Evolutionary conservation across 2,888 invertebrate species (phyloP), one percentile per base, ranked within the genome.

Genomic region (Augochlorella aurata): DNA sequence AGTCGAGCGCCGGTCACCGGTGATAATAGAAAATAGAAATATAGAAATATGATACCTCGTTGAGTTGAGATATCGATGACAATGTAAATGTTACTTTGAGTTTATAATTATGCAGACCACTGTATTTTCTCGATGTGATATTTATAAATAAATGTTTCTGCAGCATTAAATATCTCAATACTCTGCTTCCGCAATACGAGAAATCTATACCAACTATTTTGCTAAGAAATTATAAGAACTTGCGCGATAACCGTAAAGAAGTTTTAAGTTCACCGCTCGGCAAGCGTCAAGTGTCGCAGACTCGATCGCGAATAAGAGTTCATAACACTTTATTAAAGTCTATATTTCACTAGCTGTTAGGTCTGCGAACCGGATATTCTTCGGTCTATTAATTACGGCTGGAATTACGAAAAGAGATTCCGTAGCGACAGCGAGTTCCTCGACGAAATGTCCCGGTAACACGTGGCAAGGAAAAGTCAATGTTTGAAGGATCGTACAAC

Each of bases 401-500:
- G 58, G 10, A 54, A 54, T 14, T 14, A 1, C 21, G 45, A 14
- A 38, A 44, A 66, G 45, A 66, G 44, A 66, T 45, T 45, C 12
- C 12, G 61, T 24, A 21, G 7, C 12, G 21, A 16, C n/a, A 7
- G 5, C 4, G 21, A 49, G 24, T 16, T 24, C 4, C 18, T 4
- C 49, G 1, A 10, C 5, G 24, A 49, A 49, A 24, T 47, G 21
- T 49, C 2, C 24, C 66, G 45, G 44, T 67, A 49, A 67, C 24
- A 12, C 66, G 45, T 45, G 47, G 45, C 21, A 47, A 29, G 24
- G 16, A 16, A 67, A 24, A 49, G 67, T 67, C 67, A 67, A 67
- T 49, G 49, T 67, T 67, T 67, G 18, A 29, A 49, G 67, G 67
- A 24, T 67, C 67, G 49, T 10, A 24, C 8, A 4, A 66, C 54